A percentile compares a stretch with the other conserved stretches of the same genome.
Evolutionary conservation across 1,140 invertebrate species (phyloP).

Genomic region (Drosophila setifemur): DNA sequence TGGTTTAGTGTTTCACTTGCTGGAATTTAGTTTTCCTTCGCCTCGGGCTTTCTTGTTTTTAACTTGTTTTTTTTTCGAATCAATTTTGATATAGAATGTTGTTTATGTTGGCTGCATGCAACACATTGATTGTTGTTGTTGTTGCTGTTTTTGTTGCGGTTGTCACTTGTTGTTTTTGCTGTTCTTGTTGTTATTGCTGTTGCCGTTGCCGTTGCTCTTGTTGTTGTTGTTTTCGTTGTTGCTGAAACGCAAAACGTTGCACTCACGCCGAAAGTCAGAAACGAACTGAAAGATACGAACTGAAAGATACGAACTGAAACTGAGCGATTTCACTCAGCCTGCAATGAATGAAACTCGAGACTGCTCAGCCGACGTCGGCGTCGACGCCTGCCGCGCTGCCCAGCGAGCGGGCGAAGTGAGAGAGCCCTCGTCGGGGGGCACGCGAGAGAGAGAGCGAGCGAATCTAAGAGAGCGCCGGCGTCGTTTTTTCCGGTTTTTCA

Average conservation of each 20-base stretch:
- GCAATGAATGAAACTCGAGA: slow-evolving; percentile 77
- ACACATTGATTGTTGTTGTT: slow-evolving; percentile 46
- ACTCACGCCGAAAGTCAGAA: slow-evolving; percentile 77
- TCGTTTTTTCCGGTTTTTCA: slow-evolving; percentile 47
- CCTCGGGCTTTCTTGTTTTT: slow-evolving; percentile 3
- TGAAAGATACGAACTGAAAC: slow-evolving; percentile 42
- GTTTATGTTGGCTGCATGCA: slow-evolving; percentile 55
- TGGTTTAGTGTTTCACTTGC: slow-evolving; percentile 8
- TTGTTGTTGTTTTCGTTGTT: slow-evolving; percentile 20
- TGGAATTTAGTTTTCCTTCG: not conserved
- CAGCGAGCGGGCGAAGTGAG: slow-evolving; percentile 2
- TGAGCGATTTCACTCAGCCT: slow-evolving; percentile 44
- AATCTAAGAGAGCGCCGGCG: slow-evolving; percentile 21
- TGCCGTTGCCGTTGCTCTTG: slow-evolving; percentile 13
- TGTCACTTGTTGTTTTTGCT: slow-evolving; percentile 18
- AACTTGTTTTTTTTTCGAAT: not conserved
- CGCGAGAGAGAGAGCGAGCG: slow-evolving; percentile 22
- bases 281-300: too few relatives aligned
- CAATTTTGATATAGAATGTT: slow-evolving; percentile 11
- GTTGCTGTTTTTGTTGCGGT: slow-evolving; percentile 36
- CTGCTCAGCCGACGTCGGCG: slow-evolving; percentile 25
- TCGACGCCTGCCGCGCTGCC: slow-evolving; percentile 5
- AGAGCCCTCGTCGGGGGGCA: not conserved
- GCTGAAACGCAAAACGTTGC: slow-evolving; percentile 55
- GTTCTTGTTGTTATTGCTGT: slow-evolving; percentile 37